A percentile compares a stretch with the other conserved stretches of the same genome.
Conservation (phyloP, 2,797 vertebrate genomes). For the Myotis planiceps region DNA sequence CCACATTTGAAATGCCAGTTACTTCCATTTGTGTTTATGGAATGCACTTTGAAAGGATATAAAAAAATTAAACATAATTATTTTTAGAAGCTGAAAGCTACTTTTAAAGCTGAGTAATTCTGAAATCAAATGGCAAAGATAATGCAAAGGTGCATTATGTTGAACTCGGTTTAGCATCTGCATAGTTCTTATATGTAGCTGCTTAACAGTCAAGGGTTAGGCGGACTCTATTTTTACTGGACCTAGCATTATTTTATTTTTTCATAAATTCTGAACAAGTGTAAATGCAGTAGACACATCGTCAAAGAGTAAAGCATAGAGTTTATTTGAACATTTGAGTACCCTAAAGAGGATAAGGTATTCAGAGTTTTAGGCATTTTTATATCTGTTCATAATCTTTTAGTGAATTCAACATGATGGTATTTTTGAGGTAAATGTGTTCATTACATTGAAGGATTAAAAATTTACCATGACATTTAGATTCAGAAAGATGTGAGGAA, state of each 20-base stretch:
- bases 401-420: neutral
- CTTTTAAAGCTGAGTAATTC: constrained; percentile 58
- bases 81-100: constrained; percentile 49
- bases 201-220: neutral
- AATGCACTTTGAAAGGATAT: constrained; percentile 13
- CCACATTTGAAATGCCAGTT: neutral
- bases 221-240: neutral
- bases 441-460: neutral
- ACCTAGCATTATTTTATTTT: neutral
- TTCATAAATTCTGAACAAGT: neutral
- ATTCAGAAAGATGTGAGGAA: constrained; percentile 37
- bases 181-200: neutral
- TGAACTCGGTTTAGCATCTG: constrained; percentile 7
- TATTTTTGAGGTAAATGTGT: constrained; percentile 41
- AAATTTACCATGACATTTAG: neutral
- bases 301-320: neutral
- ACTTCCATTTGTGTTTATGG: constrained; percentile 39
- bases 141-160: neutral
- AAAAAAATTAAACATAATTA: constrained; percentile 29
- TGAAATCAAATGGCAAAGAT: constrained; percentile 34
- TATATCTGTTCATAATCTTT: constrained; percentile 1
- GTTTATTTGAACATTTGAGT: neutral
- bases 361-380: constrained; percentile 25
- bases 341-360: neutral
- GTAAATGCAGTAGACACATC: neutral